Percentiles rank a stretch among this genome's conserved stretches.
Evolutionary conservation across 2,797 vertebrate genomes (phyloP).

Genomic region (Pantherophis vulpinus): DNA sequence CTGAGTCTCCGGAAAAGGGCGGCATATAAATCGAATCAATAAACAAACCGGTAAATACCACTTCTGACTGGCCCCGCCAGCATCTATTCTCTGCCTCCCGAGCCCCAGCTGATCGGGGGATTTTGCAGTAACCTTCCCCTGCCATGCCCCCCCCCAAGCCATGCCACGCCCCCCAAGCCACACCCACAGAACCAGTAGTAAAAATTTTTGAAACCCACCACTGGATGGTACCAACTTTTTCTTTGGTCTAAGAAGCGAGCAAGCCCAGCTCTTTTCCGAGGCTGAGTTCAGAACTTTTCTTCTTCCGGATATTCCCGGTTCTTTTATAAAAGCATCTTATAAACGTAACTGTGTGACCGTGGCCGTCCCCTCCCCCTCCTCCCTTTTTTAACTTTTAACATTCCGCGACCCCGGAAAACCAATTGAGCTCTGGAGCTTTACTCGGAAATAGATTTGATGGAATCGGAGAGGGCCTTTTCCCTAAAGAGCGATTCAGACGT

Average conservation of each 20-base stretch:
- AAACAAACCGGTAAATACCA: no score
- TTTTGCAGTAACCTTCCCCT: no score
- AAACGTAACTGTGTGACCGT: background rate
- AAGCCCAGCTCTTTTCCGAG: no score
- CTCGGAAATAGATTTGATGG: background rate
- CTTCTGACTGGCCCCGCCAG: rapidly evolving
- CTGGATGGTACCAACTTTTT: background rate
- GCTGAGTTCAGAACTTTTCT: background rate
- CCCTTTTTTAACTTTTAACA: background rate
- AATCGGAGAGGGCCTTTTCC: background rate
- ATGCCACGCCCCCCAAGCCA: no score
- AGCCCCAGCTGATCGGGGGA: no score
- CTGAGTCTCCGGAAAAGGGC: no score
- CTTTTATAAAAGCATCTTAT: background rate
- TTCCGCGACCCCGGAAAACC: background rate
- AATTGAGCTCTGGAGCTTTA: background rate
- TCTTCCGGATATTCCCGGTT: background rate
- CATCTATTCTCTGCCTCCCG: no score
- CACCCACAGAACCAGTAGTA: no score
- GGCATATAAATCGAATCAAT: no score
- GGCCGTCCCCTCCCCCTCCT: rapidly evolving
- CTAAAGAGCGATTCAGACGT: background rate
- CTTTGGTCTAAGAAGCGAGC: background rate
- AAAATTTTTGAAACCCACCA: no score
- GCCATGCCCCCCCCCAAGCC: no score